Base-by-base conservation (phyloP, 1,140 invertebrate genomes). In the Xylocopa sonorina region DNA sequence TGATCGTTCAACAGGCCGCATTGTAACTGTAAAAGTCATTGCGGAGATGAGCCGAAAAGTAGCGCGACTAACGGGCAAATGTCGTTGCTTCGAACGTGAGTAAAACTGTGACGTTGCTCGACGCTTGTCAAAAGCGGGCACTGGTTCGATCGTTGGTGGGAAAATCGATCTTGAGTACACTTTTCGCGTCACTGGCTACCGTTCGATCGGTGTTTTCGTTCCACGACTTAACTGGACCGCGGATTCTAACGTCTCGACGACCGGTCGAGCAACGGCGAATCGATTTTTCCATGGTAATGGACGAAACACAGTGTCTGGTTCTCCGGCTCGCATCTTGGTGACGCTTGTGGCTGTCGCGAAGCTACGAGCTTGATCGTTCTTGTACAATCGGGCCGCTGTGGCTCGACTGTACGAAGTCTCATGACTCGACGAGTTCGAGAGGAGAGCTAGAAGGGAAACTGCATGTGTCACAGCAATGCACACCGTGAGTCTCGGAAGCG, bases 401-500 rank as follows among this genome's bases (percentile, higher is more conserved):
- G 18, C 10, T 51, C 66, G 66, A 51, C 12, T 7, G 50, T 43
- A 55, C 50, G 34, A 67, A 27, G 4, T 29, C 29, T 34, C 64
- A 27, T 51, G 57, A 50, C 48, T 38, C 63, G 81, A 74, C 72
- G 50, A 75, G 60, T 64, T 68, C 79, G 75, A 78, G 71, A 12
- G 66, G 71, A 60, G 73, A 75, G 77, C 74, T 77, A 81, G 78
- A 69, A 72, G 74, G 55, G 74, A 79, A 67, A 50, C 50, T 87
- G 86, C 86, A 87, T 88, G 86, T 69, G 86, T 78, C 75, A 81
- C 82, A 75, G 57, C 78, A 83, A 79, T 80, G 77, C 82, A 80
- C 80, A 79, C 83, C 82, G 87, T 86, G 84, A 73, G 78, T 84
- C 85, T 88, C 79, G 85, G 80, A 84, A 88, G 83, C 85, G 85